These are phyloP conservation scores for Meghimatium bilineatum DNA, from an alignment of 2,888 invertebrate genomes.

Conservation along the genomic window DNA sequence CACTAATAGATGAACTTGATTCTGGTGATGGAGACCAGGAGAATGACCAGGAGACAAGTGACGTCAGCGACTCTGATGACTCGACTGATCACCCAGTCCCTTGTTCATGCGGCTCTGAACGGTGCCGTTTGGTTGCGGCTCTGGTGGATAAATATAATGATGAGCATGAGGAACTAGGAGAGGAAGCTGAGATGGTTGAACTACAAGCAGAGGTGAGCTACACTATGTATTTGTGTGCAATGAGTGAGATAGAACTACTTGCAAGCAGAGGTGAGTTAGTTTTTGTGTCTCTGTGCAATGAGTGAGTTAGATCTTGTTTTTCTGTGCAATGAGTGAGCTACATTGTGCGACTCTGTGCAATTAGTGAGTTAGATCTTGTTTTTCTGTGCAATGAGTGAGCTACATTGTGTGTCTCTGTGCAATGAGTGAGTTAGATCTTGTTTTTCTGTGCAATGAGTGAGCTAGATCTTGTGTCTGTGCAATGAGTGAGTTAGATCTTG, in stretches of 20 bases:
- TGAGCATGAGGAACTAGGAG: constrained; percentile 65
- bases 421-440: too few species aligned
- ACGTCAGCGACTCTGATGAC: constrained; percentile 57
- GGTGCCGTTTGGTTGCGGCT: constrained; percentile 66
- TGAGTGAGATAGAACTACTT: too few species aligned
- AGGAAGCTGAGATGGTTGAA: constrained; percentile 58
- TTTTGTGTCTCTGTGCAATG: too few species aligned
- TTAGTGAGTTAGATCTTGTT: too few species aligned
- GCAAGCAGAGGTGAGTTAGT: too few species aligned
- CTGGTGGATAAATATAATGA: constrained; percentile 68
- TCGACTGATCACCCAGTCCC: constrained; percentile 66
- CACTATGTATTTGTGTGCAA: too few species aligned
- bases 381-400: too few species aligned
- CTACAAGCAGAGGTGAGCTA: constrained; percentile 58
- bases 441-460: too few species aligned
- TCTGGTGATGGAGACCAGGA: constrained; percentile 48
- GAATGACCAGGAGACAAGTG: constrained; percentile 49
- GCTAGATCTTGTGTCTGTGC: too few species aligned
- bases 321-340: too few species aligned
- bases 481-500: too few species aligned
- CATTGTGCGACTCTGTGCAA: not conserved
- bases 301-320: too few species aligned
- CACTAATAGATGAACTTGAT: constrained; percentile 57
- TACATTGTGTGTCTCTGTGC: not conserved
- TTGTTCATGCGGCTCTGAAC: constrained; percentile 65